These are phyloP conservation scores for Syngnathus rostellatus DNA, from an alignment of 2,797 vertebrate species.

Conservation along the genomic window DNA sequence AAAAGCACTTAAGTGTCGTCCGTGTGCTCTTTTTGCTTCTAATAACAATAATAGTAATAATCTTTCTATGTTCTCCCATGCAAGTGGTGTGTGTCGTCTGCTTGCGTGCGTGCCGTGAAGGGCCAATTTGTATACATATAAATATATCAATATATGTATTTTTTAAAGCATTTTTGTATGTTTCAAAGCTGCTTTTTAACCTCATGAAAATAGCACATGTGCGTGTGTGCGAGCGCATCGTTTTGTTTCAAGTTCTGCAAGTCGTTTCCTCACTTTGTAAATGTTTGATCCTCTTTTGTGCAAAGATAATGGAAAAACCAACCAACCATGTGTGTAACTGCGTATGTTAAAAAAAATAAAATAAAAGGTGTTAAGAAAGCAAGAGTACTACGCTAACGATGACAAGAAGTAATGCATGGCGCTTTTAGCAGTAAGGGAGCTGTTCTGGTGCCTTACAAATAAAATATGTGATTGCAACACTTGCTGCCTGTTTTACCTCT, in stretches of 20 bases:
- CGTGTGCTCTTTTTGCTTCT: constrained; percentile 23
- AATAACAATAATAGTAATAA: constrained; percentile 7
- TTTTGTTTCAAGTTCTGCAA: constrained; percentile 51
- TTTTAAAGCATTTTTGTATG: constrained; percentile 78
- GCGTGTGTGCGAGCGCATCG: constrained; percentile 48
- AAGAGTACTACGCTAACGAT: constrained; percentile 65
- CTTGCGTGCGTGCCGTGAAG: constrained; percentile 61
- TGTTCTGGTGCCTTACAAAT: constrained; percentile 84
- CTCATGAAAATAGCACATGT: constrained; percentile 46
- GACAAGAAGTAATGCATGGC: constrained; percentile 57
- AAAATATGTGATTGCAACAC: constrained; percentile 72
- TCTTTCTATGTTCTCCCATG: constrained; percentile 27
- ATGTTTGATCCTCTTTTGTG: constrained; percentile 60
- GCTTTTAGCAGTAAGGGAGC: constrained; percentile 79
- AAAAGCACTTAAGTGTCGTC: constrained; percentile 47
- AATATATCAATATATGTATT: constrained; percentile 78
- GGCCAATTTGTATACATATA: constrained; percentile 74
- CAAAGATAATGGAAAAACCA: constrained; percentile 44
- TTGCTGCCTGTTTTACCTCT: neutral
- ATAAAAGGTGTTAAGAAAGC: constrained; percentile 47
- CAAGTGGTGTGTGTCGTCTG: constrained; percentile 57
- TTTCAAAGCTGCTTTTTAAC: constrained; percentile 75
- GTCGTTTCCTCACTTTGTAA: constrained; percentile 67
- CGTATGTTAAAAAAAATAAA: constrained; percentile 47
- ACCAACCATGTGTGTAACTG: constrained; percentile 57